These are phyloP conservation scores for Pipistrellus nathusii DNA, from an alignment of 2,797 vertebrate species.

Conservation along the genomic window DNA sequence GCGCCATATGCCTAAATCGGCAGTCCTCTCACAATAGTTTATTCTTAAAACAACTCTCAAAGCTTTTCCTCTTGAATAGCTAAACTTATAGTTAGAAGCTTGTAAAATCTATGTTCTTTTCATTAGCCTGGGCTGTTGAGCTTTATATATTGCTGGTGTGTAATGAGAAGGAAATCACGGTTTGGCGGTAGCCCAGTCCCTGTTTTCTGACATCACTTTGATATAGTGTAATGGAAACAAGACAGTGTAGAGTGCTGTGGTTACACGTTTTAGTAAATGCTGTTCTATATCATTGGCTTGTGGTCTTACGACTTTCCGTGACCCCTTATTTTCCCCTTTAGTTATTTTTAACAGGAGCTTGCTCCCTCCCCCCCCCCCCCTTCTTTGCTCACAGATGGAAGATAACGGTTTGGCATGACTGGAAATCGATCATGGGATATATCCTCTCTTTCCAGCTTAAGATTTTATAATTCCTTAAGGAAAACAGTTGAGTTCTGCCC, in stretches of 20 bases:
- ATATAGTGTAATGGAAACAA: neutral
- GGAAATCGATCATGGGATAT: neutral
- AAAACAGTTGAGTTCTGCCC: neutral
- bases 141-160: slow-evolving; percentile 34
- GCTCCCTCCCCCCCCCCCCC: too few species aligned
- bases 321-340: neutral
- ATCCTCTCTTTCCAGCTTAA: neutral
- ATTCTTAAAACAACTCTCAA: neutral
- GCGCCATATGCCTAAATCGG: neutral
- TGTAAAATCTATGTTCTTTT: neutral
- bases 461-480: neutral
- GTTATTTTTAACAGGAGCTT: neutral
- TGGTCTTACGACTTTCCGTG: neutral
- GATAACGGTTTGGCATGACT: neutral
- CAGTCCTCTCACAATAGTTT: neutral
- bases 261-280: neutral
- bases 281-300: neutral
- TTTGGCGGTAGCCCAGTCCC: neutral
- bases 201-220: neutral
- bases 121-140: neutral
- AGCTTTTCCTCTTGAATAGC: slow-evolving; percentile 9
- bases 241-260: accelerated
- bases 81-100: neutral
- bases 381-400: neutral
- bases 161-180: neutral